Base-by-base conservation (phyloP, 53 echinoderm and acorn worm genomes). In the Astropecten irregularis region DNA sequence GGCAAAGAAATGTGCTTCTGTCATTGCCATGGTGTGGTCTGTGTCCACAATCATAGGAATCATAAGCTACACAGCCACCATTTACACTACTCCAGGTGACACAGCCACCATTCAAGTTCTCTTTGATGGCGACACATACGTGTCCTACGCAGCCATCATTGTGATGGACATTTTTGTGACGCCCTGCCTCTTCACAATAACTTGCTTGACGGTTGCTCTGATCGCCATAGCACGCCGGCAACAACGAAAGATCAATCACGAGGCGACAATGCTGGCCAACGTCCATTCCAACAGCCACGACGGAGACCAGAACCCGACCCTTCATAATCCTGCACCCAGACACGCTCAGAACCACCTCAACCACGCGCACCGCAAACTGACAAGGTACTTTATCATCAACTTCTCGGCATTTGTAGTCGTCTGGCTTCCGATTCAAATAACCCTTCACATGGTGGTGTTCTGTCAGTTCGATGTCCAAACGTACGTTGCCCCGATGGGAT, bases 211-310 rank as follows among this genome's bases (percentile, higher is more conserved):
- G 33, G 33, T 51, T 2, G 71, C 49, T 30, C 71, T 51, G 13
- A 71, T 51, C 16, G 16, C 26, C 49, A 51, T 51, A 7, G 71
- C 44, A 13, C 47, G 68, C 26, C 11, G 28, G 44, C 68, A 68
- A 42, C 68, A 68, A 28, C 68, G 22, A 9, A 68, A 27, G 46
- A 40, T 68, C 27, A 40, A 68, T 5, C 68, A 68, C 44, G 68
- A 68, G 30, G 46, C 23, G 47, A 42, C 14, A 42, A 23, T 47
- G 39, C 42, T 68, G 26, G 44, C 26, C 39, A 42, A 47, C 44
- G 21, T 42, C 4, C 68, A 27, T 2, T 26, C 9, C 15, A 30
- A 30, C 20, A 49, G 40, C 9, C 49, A 25, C 2, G 49, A 28
- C 15, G 28, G 26, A 18, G 48, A 20, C 0, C 6, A 50, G 4